These are phyloP conservation scores for Pangasius mekongensis DNA, from an alignment of 2,797 vertebrate species.

Conservation along the genomic window DNA sequence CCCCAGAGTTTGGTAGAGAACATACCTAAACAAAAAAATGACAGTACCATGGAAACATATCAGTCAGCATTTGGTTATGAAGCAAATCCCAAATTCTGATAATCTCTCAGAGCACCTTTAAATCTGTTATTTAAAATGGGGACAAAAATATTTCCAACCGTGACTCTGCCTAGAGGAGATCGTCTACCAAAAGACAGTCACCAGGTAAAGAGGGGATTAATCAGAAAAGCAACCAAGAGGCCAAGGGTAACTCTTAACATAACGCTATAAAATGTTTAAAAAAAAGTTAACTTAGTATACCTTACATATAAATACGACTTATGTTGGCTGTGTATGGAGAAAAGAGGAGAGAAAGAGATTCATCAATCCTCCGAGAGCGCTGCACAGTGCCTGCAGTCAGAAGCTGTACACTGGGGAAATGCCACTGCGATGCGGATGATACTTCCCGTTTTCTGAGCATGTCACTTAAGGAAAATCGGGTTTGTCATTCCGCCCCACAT, in stretches of 20 bases:
- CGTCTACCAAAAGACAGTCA: background rate
- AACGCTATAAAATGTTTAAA: background rate
- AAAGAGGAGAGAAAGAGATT: background rate
- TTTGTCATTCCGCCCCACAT: slow-evolving; percentile 33
- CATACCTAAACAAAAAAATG: too few relatives aligned
- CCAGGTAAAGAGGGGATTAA: background rate
- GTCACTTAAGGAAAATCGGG: slow-evolving; percentile 37
- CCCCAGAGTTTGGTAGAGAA: background rate
- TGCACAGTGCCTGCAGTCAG: slow-evolving; percentile 23
- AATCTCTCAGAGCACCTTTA: too few relatives aligned
- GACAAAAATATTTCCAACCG: background rate
- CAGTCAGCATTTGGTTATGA: background rate
- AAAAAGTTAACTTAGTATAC: background rate
- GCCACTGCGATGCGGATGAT: background rate
- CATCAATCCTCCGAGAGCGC: background rate
- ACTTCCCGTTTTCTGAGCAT: background rate
- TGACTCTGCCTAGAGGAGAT: background rate
- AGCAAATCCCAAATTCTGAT: background rate
- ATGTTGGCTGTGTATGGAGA: background rate
- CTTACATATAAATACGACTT: background rate
- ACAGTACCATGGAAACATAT: background rate
- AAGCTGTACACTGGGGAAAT: background rate
- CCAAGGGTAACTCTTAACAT: background rate
- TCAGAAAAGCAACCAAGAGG: background rate
- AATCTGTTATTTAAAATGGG: background rate